Evolutionary conservation across 2,113 vertebrate genomes (phyloP).

Genomic region (Ceyx margarethae): DNA sequence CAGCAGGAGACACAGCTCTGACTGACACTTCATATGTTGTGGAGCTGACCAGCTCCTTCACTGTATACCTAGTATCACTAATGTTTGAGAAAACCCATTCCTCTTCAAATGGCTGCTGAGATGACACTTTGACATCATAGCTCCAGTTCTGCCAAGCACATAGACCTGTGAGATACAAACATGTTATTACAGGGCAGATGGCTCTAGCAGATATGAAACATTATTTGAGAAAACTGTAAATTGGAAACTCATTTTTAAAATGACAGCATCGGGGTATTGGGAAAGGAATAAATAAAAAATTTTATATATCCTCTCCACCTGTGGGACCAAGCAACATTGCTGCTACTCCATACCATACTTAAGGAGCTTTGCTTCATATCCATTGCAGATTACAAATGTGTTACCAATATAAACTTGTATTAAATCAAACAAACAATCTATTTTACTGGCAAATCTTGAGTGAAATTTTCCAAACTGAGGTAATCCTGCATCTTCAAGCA

Average conservation of each 20-base stretch:
- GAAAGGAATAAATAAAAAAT: neutral
- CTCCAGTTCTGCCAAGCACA: slow-evolving; percentile 82
- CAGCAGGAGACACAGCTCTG: slow-evolving; percentile 74
- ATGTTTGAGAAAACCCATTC: slow-evolving; percentile 51
- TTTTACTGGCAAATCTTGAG: neutral
- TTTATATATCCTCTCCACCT: neutral
- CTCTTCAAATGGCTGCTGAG: neutral
- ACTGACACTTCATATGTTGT: slow-evolving; percentile 64
- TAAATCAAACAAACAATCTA: neutral
- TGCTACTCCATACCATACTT: neutral
- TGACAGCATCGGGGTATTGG: neutral
- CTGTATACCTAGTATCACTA: slow-evolving; percentile 26
- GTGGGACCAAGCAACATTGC: neutral
- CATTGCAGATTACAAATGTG: neutral
- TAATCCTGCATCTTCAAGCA: neutral
- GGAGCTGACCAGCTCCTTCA: slow-evolving; percentile 53
- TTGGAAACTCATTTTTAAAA: neutral
- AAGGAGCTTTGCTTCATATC: neutral
- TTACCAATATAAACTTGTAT: neutral
- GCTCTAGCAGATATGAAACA: neutral
- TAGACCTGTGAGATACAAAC: slow-evolving; percentile 59
- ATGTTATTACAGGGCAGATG: neutral
- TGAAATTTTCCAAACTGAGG: neutral
- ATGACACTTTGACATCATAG: slow-evolving; percentile 70
- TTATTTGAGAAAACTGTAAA: neutral